Percentiles rank a stretch among this genome's conserved stretches.
phyloP scores from a whole-genome alignment of 2,113 vertebrate species.

The Ceratotherium simum region DNA sequence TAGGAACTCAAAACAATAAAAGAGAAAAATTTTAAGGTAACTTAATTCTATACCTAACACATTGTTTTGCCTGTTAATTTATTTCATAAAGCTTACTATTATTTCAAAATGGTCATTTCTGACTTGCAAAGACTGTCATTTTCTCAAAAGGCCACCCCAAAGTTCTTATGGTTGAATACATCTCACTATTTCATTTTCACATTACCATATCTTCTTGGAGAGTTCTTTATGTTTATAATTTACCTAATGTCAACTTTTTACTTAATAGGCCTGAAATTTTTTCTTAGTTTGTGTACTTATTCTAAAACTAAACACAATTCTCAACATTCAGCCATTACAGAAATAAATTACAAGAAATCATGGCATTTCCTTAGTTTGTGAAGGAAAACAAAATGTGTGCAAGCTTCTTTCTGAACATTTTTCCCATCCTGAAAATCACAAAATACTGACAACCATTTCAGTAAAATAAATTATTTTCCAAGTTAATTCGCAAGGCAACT shows the following conservation, averaged over 20 bases:
- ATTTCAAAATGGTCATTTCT: not conserved
- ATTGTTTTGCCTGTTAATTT: slow-evolving; percentile 19
- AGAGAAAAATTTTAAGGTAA: slow-evolving; percentile 13
- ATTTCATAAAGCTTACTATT: slow-evolving; percentile 10
- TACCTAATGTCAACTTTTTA: not conserved
- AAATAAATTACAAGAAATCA: not conserved
- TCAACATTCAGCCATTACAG: not conserved
- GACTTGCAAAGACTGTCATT: slow-evolving; percentile 50
- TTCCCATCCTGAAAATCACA: not conserved
- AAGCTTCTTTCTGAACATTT: slow-evolving; percentile 24
- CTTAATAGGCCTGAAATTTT: not conserved
- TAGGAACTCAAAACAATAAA: not conserved
- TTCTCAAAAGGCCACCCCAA: not conserved
- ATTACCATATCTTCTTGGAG: not conserved
- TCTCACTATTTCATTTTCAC: not conserved
- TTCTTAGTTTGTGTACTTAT: slow-evolving; percentile 11
- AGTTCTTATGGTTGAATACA: not conserved
- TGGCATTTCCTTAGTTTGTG: not conserved
- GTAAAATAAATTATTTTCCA: slow-evolving; percentile 19
- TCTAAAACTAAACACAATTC: slow-evolving; percentile 33
- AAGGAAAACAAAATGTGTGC: not conserved
- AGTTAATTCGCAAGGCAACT: slow-evolving; percentile 28
- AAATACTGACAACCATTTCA: slow-evolving; percentile 1
- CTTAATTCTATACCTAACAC: not conserved
- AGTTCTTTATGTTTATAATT: slow-evolving; percentile 8